phyloP scores from a whole-genome alignment of 2,113 vertebrate species.

The Agapornis roseicollis region DNA sequence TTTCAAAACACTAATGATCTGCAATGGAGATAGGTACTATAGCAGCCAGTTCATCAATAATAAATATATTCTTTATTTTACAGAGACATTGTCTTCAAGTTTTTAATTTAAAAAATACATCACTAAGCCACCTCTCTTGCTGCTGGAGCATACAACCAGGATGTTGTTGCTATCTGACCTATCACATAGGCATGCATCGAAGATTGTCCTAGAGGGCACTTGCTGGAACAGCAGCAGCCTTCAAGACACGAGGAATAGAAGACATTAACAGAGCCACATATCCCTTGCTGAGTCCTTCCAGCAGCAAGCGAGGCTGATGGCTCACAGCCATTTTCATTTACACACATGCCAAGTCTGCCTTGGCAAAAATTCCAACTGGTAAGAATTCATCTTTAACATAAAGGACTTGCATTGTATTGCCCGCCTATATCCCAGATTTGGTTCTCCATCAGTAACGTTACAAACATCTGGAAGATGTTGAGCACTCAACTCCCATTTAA shows the following conservation, averaged over 20 bases:
- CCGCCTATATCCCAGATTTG: constrained; percentile 29
- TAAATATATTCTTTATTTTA: constrained; percentile 81
- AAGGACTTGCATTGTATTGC: constrained; percentile 62
- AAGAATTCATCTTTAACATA: constrained; percentile 66
- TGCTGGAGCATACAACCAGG: constrained; percentile 63
- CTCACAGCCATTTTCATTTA: constrained; percentile 62
- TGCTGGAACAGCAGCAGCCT: constrained; percentile 52
- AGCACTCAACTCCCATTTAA: not conserved
- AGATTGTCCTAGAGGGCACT: constrained; percentile 52
- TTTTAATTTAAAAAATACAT: constrained; percentile 80
- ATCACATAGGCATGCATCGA: constrained; percentile 56
- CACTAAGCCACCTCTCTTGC: constrained; percentile 67
- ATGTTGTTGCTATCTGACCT: constrained; percentile 41
- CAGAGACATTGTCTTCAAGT: constrained; percentile 80
- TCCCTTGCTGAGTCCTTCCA: constrained; percentile 41
- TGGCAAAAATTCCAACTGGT: constrained; percentile 65
- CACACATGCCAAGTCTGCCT: constrained; percentile 57
- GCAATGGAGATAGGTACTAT: constrained; percentile 56
- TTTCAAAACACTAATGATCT: constrained; percentile 22
- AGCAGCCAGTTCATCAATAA: constrained; percentile 68
- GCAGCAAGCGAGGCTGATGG: constrained; percentile 42
- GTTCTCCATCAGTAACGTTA: not conserved
- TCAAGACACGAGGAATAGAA: constrained; percentile 23
- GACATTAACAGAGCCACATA: constrained; percentile 14
- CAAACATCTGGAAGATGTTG: not conserved